Base-by-base conservation (phyloP, 2,888 invertebrate species). In the Catonia carolina region DNA sequence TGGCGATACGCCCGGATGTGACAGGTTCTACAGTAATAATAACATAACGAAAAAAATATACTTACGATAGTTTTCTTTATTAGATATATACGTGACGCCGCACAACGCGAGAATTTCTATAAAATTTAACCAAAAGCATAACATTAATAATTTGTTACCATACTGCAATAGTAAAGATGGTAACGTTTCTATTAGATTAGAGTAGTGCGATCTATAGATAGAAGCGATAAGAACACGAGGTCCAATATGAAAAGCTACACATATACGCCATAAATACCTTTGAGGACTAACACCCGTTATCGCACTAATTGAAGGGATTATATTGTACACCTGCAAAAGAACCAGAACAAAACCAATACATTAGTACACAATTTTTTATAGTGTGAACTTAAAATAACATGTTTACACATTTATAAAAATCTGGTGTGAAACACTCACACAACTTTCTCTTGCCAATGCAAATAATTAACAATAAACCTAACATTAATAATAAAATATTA, bases 21-120 rank as follows among this genome's bases (percentile, higher is more conserved):
- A n/a, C n/a, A n/a, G n/a, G n/a, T n/a, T n/a, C n/a, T n/a, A n/a
- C n/a, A n/a, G n/a, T n/a, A n/a, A n/a, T n/a, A n/a, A n/a, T n/a
- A n/a, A n/a, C n/a, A n/a, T n/a, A n/a, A n/a, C n/a, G n/a, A n/a
- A n/a, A n/a, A 18, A 47, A 47, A 20, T 20, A 47, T 66, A 83
- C 89, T 87, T 77, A 94, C 94, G 90, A 78, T 94, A 95, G 73
- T 95, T 94, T 77, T 95, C 94, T 71, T 86, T 82, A 75, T 95
- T 95, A 61, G 93, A 92, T 71, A 95, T 87, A 72, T 92, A 94
- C 14, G 93, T 92, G 36, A 94, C 93, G 54, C 92, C 92, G 62
- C 89, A 86, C n/a, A 94, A 77, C 53, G 91, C 83, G 60, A 84
- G 83, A 64, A 93, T 81, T 77, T 94, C 94, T 66, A 88, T 77